phyloP scores from a whole-genome alignment of 30 jellyfish, hydroid and myxozoan genomes.

The Aurelia sp. region DNA sequence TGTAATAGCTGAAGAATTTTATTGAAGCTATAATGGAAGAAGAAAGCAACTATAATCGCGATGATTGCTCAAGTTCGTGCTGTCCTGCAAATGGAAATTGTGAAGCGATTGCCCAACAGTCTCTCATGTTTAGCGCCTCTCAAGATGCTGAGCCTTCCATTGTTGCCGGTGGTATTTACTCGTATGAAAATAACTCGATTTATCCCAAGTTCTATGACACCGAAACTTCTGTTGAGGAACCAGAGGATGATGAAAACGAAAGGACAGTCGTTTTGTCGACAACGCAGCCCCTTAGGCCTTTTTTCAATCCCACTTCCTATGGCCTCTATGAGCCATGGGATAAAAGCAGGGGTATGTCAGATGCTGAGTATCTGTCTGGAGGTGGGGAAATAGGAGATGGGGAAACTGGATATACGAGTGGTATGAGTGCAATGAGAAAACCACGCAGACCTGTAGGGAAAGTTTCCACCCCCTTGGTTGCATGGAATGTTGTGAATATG shows the following conservation, averaged over 20 bases:
- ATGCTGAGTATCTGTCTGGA: constrained; percentile 44
- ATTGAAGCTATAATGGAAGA: no score
- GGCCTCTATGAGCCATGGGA: constrained; percentile 47
- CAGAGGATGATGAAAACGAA: constrained; percentile 48
- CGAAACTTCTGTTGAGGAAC: constrained; percentile 66
- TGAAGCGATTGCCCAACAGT: constrained; percentile 22
- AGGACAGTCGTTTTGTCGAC: constrained; percentile 55
- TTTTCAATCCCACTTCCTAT: constrained; percentile 15
- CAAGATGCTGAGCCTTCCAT: constrained; percentile 62
- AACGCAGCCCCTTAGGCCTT: constrained; percentile 65
- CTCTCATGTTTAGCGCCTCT: constrained; percentile 54
- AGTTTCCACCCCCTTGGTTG: constrained; percentile 82
- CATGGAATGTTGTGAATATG: constrained; percentile 89
- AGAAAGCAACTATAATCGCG: no score
- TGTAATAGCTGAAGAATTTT: no score
- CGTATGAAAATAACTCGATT: constrained; percentile 44
- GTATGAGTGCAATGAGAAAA: constrained; percentile 15
- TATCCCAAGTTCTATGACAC: constrained; percentile 56
- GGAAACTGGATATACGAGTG: constrained; percentile 40
- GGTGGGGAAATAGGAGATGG: background rate
- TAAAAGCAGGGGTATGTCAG: constrained; percentile 10
- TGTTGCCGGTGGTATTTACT: constrained; percentile 58
- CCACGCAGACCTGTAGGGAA: constrained; percentile 73
- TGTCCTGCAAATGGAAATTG: constrained; percentile 29
- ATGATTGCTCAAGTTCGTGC: background rate